Evolutionary conservation across 2,797 vertebrate species (phyloP), one percentile per base, ranked within the genome.

Genomic region (Crypturellus tataupa): DNA sequence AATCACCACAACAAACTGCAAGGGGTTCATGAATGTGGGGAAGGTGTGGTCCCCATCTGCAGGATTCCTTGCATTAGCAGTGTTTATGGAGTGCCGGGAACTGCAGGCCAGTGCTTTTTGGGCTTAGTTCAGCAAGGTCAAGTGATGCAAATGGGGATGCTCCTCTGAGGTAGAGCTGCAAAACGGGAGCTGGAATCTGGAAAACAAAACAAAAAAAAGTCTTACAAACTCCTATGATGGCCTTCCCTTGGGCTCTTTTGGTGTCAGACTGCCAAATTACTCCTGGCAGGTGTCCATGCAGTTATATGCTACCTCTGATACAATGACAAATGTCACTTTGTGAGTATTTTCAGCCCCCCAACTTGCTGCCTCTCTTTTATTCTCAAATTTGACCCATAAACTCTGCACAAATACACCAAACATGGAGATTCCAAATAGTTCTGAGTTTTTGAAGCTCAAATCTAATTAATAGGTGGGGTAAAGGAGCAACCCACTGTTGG

Each of bases 401-500:
- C 27, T 58, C 88, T 35, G 40, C 46, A 25, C 51, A 18, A 90
- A 72, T 72, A 44, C 44, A n/a, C 4, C 77, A 65, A 81, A 64
- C 14, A 46, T 39, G 84, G 80, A 89, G 37, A 29, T 16, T 86
- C 49, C 29, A 90, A 81, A 82, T 49, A 62, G 17, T 39, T 44
- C 46, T 89, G n/a, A 86, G 15, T 3, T 65, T 91, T 63, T 49
- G 75, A 80, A 65, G 51, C 39, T 95, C 58, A 93, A 87, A 70
- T 85, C 33, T 60, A 94, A 93, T 89, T 93, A 92, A 91, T 53
- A 80, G 44, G 90, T 77, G 21, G 93, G 56, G 37, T 87, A 95
- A 95, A 80, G 18, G 33, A 80, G 64, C 63, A 92, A 27, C 60
- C 25, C 10, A 72, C 89, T 73, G 89, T 86, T 94, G 87, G 91